Percentiles rank a stretch among this genome's conserved stretches.
Conservation (phyloP, 2,888 invertebrate species). For the Hemistola chrysoprasaria region DNA sequence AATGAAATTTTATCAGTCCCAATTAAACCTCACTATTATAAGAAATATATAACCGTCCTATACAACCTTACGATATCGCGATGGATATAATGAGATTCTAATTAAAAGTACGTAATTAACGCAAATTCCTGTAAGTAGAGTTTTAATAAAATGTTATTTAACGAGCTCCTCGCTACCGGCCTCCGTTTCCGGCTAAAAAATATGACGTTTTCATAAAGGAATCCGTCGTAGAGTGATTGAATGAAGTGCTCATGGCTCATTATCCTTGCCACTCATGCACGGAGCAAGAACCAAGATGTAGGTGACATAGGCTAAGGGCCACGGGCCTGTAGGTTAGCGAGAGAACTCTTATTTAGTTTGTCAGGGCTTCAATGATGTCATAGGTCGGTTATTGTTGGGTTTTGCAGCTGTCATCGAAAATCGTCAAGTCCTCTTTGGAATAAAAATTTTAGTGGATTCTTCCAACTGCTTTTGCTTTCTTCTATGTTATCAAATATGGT, state of each 20-base stretch:
- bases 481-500: slow-evolving; percentile 91
- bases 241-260: slow-evolving; percentile 45
- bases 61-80: too few species aligned
- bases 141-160: too few species aligned
- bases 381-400: too few species aligned
- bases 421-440: slow-evolving; percentile 11
- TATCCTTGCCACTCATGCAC: slow-evolving; percentile 36
- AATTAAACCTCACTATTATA: too few species aligned
- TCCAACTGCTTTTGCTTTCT: slow-evolving; percentile 88
- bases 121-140: background rate
- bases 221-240: slow-evolving; percentile 40
- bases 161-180: too few species aligned
- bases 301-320: background rate
- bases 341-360: too few species aligned
- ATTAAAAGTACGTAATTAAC: background rate
- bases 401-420: slow-evolving; percentile 15
- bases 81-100: too few species aligned
- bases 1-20: too few species aligned
- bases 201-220: slow-evolving; percentile 24
- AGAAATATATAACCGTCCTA: too few species aligned
- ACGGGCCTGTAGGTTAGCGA: too few species aligned
- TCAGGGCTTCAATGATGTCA: too few species aligned
- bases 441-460: slow-evolving; percentile 63
- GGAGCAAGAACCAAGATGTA: slow-evolving; percentile 7
- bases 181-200: slow-evolving; percentile 3